Base-by-base conservation (phyloP, 2,113 vertebrate genomes). In the Ondatra zibethicus region DNA sequence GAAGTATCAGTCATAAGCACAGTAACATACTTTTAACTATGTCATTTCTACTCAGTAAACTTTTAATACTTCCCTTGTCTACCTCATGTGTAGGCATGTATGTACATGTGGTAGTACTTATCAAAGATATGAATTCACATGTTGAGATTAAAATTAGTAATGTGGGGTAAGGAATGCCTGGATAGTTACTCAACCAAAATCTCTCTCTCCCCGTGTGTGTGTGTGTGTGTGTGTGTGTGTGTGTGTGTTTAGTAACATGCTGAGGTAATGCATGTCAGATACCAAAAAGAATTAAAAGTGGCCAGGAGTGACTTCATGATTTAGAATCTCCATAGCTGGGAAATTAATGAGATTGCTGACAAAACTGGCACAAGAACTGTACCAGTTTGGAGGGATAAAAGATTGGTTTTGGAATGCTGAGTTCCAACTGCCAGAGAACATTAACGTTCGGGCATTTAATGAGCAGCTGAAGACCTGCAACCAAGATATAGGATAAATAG, bases 1-100 rank as follows among this genome's bases (percentile, higher is more conserved):
- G 58, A 94, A 88, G 80, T 93, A 61, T 88, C 47, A 47, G 88
- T 90, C 61, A 66, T 86, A 89, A 88, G 23, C 19, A 31, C 47
- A 85, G 4, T 63, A 29, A 65, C 25, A 42, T 42, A 47, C 8
- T 58, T 93, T 61, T 87, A 50, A 13, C 78, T 72, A 55, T 8
- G n/a, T 3, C 31, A 6, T 92, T 68, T 36, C 63, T 19, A 80
- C 75, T 25, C 12, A 76, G 73, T 65, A 96, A 88, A 42, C 0
- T 27, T 87, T 80, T 93, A 47, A 92, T 13, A 36, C 39, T 72
- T 68, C 27, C 31, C 6, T n/a, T 95, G 23, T 66, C 47, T 85
- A 84, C 29, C n/a, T 16, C 13, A 14, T 84, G 55, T 63, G n/a
- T 58, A 58, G 17, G 13, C 25, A 29, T 42, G 42, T 31, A 25